Evolutionary conservation across 2,888 invertebrate species (phyloP).

Genomic region (Drosophila basisetae): DNA sequence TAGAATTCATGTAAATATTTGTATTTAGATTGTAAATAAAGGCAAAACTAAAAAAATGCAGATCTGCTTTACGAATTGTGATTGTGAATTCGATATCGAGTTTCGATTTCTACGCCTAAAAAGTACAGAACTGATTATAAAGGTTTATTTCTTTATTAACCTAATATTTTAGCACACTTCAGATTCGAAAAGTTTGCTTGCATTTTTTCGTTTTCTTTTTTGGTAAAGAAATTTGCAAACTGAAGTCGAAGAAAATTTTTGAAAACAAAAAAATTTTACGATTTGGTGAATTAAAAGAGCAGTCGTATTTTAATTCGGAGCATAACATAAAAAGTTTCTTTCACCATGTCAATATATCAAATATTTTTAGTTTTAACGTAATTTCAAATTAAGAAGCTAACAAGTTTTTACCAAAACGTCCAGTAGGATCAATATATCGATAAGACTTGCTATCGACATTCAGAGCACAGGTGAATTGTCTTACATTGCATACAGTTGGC

Average conservation of each 20-base stretch:
- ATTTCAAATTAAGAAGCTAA: background rate
- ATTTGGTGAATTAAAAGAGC: background rate
- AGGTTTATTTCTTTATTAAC: background rate
- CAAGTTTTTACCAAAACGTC: background rate
- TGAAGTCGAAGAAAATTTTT: no score
- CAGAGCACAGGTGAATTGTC: background rate
- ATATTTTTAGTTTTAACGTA: background rate
- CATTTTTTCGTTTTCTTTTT: background rate
- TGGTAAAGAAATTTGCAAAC: background rate
- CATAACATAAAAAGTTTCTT: background rate
- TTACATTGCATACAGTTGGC: conserved; percentile 36
- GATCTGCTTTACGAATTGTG: background rate
- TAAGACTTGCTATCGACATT: conserved; percentile 30
- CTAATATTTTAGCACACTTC: background rate
- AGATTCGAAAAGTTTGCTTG: background rate
- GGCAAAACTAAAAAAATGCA: background rate
- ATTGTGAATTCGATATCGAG: background rate
- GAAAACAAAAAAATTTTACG: background rate
- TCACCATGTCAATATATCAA: no score
- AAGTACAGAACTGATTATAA: background rate
- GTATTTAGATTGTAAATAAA: conserved; percentile 33
- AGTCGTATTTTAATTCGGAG: background rate
- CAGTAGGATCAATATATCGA: conserved; percentile 12
- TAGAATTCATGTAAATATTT: conserved; percentile 15
- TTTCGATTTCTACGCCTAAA: background rate